Conservation (phyloP, 2,888 invertebrate species). For the Rutpela maculata region DNA sequence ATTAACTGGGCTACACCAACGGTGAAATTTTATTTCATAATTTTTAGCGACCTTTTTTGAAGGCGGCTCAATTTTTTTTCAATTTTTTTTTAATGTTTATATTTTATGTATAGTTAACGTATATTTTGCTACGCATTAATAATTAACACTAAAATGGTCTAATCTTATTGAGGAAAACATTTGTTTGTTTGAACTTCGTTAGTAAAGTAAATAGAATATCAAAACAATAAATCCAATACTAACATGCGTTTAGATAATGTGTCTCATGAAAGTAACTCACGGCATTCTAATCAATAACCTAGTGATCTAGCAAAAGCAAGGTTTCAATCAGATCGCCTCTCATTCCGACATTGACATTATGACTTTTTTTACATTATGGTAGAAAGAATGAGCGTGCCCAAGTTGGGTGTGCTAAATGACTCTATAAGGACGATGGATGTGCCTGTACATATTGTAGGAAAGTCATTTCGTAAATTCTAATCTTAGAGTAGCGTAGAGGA, state of each 20-base stretch:
- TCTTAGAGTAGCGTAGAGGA: not conserved
- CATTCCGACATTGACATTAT: conserved; percentile 46
- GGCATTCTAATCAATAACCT: conserved; percentile 29
- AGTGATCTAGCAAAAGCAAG: conserved; percentile 33
- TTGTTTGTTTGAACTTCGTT: too few relatives aligned
- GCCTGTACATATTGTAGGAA: not conserved
- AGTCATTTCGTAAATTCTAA: not conserved
- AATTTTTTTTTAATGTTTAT: too few relatives aligned
- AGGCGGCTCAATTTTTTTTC: too few relatives aligned
- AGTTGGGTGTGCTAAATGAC: conserved; percentile 41
- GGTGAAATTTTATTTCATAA: too few relatives aligned
- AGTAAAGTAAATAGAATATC: too few relatives aligned
- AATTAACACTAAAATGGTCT: too few relatives aligned
- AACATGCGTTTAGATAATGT: not conserved
- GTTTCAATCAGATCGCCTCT: conserved; percentile 34
- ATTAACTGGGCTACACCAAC: too few relatives aligned
- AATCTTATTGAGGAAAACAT: too few relatives aligned
- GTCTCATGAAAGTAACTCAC: conserved; percentile 15
- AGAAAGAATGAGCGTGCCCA: conserved; percentile 37
- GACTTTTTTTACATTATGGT: conserved; percentile 35
- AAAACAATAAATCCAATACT: not conserved
- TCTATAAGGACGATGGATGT: conserved; percentile 31
- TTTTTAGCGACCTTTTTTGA: too few relatives aligned
- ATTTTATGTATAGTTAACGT: too few relatives aligned
- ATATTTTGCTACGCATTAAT: too few relatives aligned